Percentiles rank a stretch among this genome's conserved stretches.
These are phyloP conservation scores for Dicrurus megarhynchus DNA, from an alignment of 2,113 vertebrate genomes.

Conservation along the genomic window DNA sequence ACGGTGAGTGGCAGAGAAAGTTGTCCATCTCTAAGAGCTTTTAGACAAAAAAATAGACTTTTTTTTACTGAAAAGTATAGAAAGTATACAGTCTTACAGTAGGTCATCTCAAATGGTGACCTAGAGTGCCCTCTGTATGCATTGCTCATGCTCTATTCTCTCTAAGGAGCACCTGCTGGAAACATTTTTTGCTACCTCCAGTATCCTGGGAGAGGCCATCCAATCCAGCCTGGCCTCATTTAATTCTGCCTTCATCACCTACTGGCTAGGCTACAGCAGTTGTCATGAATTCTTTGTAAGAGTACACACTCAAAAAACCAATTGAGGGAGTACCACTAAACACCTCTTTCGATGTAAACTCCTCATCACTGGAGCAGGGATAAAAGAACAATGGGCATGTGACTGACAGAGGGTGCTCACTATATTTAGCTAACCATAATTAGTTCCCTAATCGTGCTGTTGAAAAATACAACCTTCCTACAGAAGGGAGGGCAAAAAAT, in stretches of 20 bases:
- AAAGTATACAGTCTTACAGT: not conserved
- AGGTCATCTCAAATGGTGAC: not conserved
- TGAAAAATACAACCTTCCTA: not conserved
- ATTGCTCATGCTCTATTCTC: not conserved
- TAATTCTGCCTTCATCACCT: not conserved
- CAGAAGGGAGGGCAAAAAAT: not conserved
- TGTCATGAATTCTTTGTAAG: not conserved
- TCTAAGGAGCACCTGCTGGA: not conserved
- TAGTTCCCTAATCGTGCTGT: not conserved
- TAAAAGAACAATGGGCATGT: not conserved
- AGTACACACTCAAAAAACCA: not conserved
- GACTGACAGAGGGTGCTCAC: not conserved
- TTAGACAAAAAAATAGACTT: not conserved
- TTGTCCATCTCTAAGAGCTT: not conserved
- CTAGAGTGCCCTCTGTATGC: not conserved
- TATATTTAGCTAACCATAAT: not conserved
- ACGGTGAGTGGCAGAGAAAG: not conserved
- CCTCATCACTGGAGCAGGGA: not conserved
- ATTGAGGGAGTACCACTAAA: not conserved
- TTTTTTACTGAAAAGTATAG: not conserved
- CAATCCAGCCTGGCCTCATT: not conserved
- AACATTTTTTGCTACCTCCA: not conserved
- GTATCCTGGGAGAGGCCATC: not conserved
- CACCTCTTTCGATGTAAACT: not conserved
- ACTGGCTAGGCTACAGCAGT: not conserved